Percentiles rank a stretch among this genome's conserved stretches.
Conservation (phyloP, 2,113 vertebrate genomes). For the Oreocharis arfaki region DNA sequence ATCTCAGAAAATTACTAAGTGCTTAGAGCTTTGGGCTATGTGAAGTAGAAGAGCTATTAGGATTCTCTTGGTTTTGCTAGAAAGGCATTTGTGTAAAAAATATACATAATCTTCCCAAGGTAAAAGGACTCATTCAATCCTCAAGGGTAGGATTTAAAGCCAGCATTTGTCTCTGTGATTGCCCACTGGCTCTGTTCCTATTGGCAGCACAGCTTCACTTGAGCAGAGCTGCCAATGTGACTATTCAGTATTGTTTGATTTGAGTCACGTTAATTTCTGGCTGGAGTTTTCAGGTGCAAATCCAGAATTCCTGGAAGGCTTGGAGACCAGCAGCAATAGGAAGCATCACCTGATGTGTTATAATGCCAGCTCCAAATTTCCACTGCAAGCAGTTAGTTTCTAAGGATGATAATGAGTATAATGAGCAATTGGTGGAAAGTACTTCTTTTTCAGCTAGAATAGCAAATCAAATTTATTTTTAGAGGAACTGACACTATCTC, state of each 20-base stretch:
- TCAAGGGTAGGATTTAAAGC: slow-evolving; percentile 10
- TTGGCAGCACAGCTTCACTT: background rate
- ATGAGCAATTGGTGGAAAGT: background rate
- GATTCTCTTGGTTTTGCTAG: background rate
- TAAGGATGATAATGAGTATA: background rate
- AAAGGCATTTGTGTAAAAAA: slow-evolving; percentile 1
- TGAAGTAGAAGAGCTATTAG: background rate
- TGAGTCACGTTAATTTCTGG: background rate
- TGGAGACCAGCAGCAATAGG: background rate
- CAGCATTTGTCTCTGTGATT: background rate
- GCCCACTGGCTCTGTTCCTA: background rate
- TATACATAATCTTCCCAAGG: background rate
- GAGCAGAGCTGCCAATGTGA: background rate
- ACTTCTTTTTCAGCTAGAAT: background rate
- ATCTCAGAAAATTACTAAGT: background rate
- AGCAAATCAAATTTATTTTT: background rate
- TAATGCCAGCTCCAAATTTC: background rate
- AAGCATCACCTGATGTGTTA: background rate
- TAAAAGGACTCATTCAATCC: background rate
- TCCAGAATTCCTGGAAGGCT: slow-evolving; percentile 45
- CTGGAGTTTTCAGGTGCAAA: slow-evolving; percentile 10
- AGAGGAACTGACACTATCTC: background rate
- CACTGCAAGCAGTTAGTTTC: background rate
- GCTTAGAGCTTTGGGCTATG: background rate
- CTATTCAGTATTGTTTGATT: slow-evolving; percentile 22